Evolutionary conservation across 2,888 invertebrate species (phyloP).

Genomic region (Lasioglossum zephyrum): DNA sequence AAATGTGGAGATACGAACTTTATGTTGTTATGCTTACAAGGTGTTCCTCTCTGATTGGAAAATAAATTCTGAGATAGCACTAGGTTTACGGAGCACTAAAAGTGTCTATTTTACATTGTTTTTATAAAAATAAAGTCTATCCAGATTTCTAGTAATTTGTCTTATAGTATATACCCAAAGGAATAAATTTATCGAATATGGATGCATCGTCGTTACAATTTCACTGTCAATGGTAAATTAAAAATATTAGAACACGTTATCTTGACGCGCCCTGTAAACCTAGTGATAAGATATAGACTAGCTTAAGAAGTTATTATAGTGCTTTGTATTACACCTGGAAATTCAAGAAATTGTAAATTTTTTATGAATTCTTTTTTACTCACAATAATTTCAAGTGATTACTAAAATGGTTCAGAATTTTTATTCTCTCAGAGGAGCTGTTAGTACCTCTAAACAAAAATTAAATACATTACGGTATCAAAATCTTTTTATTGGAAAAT

Average conservation of each 20-base stretch:
- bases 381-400: background rate
- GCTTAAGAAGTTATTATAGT: background rate
- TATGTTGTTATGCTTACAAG: conserved; percentile 22
- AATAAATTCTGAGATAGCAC: background rate
- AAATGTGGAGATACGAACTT: conserved; percentile 45
- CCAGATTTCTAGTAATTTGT: too few relatives aligned
- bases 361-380: background rate
- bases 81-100: too few relatives aligned
- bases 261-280: too few relatives aligned
- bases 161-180: too few relatives aligned
- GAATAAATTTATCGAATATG: too few relatives aligned
- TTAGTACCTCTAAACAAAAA: background rate
- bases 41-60: background rate
- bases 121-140: too few relatives aligned
- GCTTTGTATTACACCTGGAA: too few relatives aligned
- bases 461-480: background rate
- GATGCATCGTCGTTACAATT: too few relatives aligned
- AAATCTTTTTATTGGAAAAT: background rate
- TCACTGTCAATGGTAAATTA: too few relatives aligned
- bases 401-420: background rate
- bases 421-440: background rate
- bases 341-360: background rate
- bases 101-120: too few relatives aligned
- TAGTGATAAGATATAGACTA: too few relatives aligned
- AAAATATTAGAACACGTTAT: too few relatives aligned